Evolutionary conservation across 1,140 invertebrate species (phyloP), one percentile per base, ranked within the genome.

Genomic region (Drosophila guanche): DNA sequence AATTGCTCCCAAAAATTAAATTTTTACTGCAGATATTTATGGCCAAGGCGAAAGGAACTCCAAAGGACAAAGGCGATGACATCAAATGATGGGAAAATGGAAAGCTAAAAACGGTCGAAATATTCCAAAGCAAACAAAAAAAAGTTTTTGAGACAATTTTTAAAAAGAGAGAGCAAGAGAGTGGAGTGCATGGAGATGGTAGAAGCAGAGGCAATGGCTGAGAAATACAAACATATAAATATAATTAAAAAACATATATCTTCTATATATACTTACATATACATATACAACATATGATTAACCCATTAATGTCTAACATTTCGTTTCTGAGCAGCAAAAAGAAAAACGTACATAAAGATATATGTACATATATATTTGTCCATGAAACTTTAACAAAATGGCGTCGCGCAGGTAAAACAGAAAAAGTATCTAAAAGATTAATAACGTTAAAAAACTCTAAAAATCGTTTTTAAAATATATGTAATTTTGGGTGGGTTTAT

Each of bases 221-320:
- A 50, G 62, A 69, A 80, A 73, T 73, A 84, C 50, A 83, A 52
- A 78, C 47, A 58, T 74, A 69, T 62, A 69, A 59, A 52, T 37
- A 37, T 4, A 10, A 37, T 4, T 27, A 10, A 0, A 37, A 68
- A 54, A 69, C 57, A 52, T 57, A 60, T 53, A 79, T 51, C 42
- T 55, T 60, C 63, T 51, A 60, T 61, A 76, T 61, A 60, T 27
- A 70, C 25, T 1, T 47, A 20, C 20, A 22, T 47, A 47, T 2
- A 48, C 8, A 48, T 48, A 12, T 48, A 25, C 10, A 48, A 47
- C 25, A 37, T 51, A 69, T 50, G 27, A 42, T 69, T 80, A 80
- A 71, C 70, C 33, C 47, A 59, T 46, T 46, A 53, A 62, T 58
- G 71, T 61, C 63, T 73, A 69, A 40, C 40, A 48, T 66, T 59